Evolutionary conservation across 2,888 invertebrate genomes (phyloP).

Genomic region (Allolobophora icterica): DNA sequence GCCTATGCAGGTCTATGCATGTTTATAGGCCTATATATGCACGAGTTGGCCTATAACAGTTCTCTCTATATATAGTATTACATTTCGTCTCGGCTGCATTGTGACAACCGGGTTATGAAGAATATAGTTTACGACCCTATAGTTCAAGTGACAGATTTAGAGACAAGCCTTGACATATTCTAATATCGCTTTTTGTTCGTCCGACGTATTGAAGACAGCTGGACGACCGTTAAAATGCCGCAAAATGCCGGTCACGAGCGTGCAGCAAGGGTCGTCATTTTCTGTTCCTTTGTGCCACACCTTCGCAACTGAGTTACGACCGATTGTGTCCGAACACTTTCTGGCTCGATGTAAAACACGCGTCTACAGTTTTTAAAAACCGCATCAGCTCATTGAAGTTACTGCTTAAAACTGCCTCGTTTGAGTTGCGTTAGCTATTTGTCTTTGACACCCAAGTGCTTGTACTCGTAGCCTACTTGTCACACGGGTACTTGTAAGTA

Average conservation of each 20-base stretch:
- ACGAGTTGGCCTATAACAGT: too few species aligned
- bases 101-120: background rate
- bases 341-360: background rate
- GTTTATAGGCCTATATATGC: background rate
- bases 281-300: background rate
- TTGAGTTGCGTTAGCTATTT: too few species aligned
- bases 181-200: background rate
- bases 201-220: background rate
- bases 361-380: background rate
- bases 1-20: background rate
- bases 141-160: background rate
- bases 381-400: background rate
- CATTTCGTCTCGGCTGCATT: background rate
- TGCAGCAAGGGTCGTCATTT: background rate
- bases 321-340: background rate
- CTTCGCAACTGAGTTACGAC: background rate
- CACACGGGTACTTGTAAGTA: too few species aligned
- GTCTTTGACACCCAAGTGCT: too few species aligned
- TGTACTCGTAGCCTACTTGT: too few species aligned
- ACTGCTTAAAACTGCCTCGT: background rate
- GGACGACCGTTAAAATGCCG: background rate
- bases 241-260: background rate
- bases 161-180: background rate
- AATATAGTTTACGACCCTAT: background rate
- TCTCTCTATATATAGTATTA: background rate